A percentile compares a stretch with the other conserved stretches of the same genome.
Evolutionary conservation across 2,888 invertebrate species (phyloP).

Genomic region (Stramonita haemastoma): DNA sequence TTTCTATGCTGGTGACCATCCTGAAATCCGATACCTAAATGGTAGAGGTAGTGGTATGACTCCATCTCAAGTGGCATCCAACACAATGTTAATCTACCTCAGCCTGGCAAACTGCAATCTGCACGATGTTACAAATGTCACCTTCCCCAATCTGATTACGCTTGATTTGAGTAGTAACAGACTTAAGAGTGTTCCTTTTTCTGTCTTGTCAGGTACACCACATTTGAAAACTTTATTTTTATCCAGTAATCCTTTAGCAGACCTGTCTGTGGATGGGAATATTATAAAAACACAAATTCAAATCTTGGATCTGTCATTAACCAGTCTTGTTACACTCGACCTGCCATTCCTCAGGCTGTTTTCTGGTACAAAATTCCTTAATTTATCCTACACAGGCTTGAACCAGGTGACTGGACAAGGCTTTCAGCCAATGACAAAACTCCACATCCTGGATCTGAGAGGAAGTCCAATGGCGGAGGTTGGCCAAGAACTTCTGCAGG

Average conservation of each 20-base stretch:
- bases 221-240: conserved; percentile 11
- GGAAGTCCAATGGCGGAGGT: conserved; percentile 19
- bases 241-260: not conserved
- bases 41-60: not conserved
- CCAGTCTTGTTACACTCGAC: not conserved
- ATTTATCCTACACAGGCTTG: not conserved
- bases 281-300: not conserved
- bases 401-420: not conserved
- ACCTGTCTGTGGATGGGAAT: not conserved
- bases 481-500: not conserved
- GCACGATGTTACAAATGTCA: not conserved
- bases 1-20: not conserved
- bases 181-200: not conserved
- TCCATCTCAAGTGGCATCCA: not conserved
- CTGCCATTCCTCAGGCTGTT: not conserved
- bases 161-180: conserved; percentile 26
- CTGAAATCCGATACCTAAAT: conserved; percentile 24
- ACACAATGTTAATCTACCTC: not conserved
- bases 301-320: not conserved
- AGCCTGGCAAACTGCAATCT: not conserved
- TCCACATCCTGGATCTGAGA: conserved; percentile 5
- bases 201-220: not conserved
- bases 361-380: not conserved
- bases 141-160: not conserved
- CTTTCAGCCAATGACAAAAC: conserved; percentile 2